Conservation (phyloP, 1,140 invertebrate species). For the Drosophila kanapiae region DNA sequence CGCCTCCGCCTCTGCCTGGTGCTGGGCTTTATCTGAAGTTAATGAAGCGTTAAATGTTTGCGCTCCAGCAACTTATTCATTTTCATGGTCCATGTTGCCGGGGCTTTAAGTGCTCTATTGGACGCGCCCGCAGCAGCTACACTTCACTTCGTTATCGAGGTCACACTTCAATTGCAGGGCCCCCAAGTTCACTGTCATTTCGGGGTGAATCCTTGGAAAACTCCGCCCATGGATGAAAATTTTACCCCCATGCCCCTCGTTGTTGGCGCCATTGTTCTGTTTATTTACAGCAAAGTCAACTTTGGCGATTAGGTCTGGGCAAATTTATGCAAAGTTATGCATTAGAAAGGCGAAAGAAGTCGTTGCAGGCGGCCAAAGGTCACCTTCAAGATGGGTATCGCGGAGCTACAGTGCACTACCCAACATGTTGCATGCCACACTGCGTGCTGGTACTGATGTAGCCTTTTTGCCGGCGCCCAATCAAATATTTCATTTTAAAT, state of each 20-base stretch:
- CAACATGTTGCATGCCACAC: conserved; percentile 38
- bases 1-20: conserved; percentile 24
- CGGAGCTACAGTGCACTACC: neutral
- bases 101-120: conserved; percentile 81
- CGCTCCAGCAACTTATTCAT: conserved; percentile 81
- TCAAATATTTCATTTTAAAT: conserved; percentile 67
- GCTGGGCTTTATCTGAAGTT: conserved; percentile 78
- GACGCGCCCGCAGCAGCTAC: conserved; percentile 31
- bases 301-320: conserved; percentile 55
- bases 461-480: conserved; percentile 34
- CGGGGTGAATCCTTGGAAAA: conserved; percentile 8
- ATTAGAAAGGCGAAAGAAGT: conserved; percentile 36
- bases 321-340: conserved; percentile 75
- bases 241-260: neutral
- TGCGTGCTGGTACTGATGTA: neutral
- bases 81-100: conserved; percentile 73
- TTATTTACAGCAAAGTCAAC: conserved; percentile 66
- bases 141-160: conserved; percentile 57
- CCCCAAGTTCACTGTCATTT: conserved; percentile 67
- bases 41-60: conserved; percentile 84
- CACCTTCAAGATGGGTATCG: conserved; percentile 54
- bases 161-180: conserved; percentile 71
- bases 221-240: conserved; percentile 16
- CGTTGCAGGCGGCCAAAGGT: conserved; percentile 51
- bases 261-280: conserved; percentile 55